A percentile compares a stretch with the other conserved stretches of the same genome.
Evolutionary conservation across 2,797 vertebrate species (phyloP).

Genomic region (Helostoma temminkii): DNA sequence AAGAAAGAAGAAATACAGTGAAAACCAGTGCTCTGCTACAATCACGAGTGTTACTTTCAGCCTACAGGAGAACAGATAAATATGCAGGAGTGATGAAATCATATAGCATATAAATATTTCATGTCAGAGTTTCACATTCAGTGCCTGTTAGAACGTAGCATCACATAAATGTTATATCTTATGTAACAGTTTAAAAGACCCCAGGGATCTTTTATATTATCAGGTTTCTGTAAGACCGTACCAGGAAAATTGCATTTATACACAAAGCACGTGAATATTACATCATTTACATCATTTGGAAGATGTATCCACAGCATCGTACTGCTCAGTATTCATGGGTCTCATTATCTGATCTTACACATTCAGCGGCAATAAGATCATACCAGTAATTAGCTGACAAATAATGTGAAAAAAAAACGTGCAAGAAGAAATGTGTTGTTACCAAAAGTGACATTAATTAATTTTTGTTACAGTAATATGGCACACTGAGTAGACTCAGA

Average conservation of each 20-base stretch:
- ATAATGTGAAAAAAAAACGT: background rate
- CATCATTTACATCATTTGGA: conserved; percentile 23
- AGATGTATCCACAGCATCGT: conserved; percentile 1
- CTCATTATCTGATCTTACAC: conserved; percentile 23
- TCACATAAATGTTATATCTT: conserved; percentile 58
- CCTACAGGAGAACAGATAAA: conserved; percentile 26
- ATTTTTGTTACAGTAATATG: background rate
- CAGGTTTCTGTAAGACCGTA: conserved; percentile 35
- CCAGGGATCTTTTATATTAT: conserved; percentile 58
- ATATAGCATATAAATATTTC: conserved; percentile 57
- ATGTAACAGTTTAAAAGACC: conserved; percentile 59
- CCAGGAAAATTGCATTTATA: conserved; percentile 4
- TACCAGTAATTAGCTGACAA: conserved; percentile 34
- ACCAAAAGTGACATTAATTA: background rate
- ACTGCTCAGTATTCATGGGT: conserved; percentile 29
- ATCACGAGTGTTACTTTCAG: conserved; percentile 24
- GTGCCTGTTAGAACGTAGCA: conserved; percentile 23
- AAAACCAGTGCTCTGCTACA: background rate
- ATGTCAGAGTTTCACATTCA: conserved; percentile 50
- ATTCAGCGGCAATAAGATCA: conserved; percentile 22
- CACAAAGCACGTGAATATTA: background rate
- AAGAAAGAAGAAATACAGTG: background rate
- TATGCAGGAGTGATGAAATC: conserved; percentile 50
- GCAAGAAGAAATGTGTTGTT: background rate
- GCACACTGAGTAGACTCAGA: background rate